phyloP scores from a whole-genome alignment of 2,113 vertebrate genomes.

The Antennarius striatus region DNA sequence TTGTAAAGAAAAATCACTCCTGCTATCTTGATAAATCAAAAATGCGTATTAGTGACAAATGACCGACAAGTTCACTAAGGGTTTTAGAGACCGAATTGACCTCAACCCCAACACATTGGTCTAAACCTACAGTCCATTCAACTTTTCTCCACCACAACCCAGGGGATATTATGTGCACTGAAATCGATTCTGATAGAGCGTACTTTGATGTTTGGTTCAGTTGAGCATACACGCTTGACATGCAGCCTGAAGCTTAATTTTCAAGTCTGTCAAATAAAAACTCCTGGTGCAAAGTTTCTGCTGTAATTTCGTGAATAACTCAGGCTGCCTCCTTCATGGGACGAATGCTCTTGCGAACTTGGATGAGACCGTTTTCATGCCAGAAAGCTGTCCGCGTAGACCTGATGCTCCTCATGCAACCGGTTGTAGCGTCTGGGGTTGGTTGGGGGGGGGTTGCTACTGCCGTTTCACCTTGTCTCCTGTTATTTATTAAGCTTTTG shows the following conservation, averaged over 20 bases:
- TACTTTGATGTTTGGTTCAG: constrained; percentile 42
- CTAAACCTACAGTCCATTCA: constrained; percentile 23
- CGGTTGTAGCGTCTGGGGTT: constrained; percentile 32
- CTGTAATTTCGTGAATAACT: constrained; percentile 44
- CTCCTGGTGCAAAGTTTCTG: constrained; percentile 31
- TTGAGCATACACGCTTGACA: constrained; percentile 30
- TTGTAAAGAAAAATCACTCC: neutral
- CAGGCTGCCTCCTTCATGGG: constrained; percentile 34
- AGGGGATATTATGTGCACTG: constrained; percentile 27
- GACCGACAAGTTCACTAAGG: neutral
- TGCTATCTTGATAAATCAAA: neutral
- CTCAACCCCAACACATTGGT: constrained; percentile 15
- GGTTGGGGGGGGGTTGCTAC: constrained; percentile 12
- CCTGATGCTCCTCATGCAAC: constrained; percentile 16
- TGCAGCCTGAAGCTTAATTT: constrained; percentile 26
- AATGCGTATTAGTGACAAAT: constrained; percentile 10
- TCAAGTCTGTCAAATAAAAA: constrained; percentile 38
- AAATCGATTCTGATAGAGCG: constrained; percentile 53
- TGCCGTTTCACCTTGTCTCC: constrained; percentile 87
- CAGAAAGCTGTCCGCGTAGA: constrained; percentile 61
- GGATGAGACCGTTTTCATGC: constrained; percentile 51
- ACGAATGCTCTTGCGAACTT: constrained; percentile 47
- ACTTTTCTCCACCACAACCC: constrained; percentile 11
- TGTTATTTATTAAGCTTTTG: constrained; percentile 83
- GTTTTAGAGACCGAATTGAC: constrained; percentile 42